Evolutionary conservation across 30 jellyfish, hydroid and myxozoan species (phyloP), one percentile per base, ranked within the genome.

Genomic region (Calvadosia cruxmelitensis): DNA sequence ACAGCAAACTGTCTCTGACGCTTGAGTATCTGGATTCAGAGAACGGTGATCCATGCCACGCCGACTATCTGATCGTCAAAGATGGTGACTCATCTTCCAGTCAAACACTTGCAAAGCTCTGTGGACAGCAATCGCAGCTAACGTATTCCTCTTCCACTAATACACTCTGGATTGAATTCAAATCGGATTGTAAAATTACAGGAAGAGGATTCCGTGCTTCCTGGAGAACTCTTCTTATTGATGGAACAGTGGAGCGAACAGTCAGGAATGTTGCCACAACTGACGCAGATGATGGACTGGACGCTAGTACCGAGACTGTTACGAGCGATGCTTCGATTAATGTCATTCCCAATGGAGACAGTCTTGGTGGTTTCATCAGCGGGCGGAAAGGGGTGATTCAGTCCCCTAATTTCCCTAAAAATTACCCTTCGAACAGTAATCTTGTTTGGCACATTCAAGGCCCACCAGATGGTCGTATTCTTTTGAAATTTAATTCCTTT

Each of bases 21-120:
- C 64, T 84, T 33, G 77, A 70, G n/a, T 31, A 75, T 49, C 82
- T 66, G 63, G 82, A 51, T 3, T 75, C 42, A 3, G 34, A 52
- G 2, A 73, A 73, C 32, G 72, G 72, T 1, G 29, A 3, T 3
- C 20, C 34, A 63, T 83, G 95, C 68, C 36, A 80, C 12, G 49
- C 67, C 30, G 95, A 83, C 61, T 76, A 78, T 49, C 52, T 83
- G 16, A 30, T 50, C 29, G 62, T 83, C 31, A 67, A 92, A 23
- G 74, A 76, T 52, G 95, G 95, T 1, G 64, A n/a, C 20, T 50
- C 95, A 0, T 42, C 84, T 10, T 77, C 29, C 1, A 50, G 82
- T 32, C 62, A 63, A 0, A 25, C 49, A 13, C 30, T 76, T 49
- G 92, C 89, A 0, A 72, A 77, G 3, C 71, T 30, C 33, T 83